Base-by-base conservation (phyloP, 2,113 vertebrate species). In the Brachypteracias leptosomus region DNA sequence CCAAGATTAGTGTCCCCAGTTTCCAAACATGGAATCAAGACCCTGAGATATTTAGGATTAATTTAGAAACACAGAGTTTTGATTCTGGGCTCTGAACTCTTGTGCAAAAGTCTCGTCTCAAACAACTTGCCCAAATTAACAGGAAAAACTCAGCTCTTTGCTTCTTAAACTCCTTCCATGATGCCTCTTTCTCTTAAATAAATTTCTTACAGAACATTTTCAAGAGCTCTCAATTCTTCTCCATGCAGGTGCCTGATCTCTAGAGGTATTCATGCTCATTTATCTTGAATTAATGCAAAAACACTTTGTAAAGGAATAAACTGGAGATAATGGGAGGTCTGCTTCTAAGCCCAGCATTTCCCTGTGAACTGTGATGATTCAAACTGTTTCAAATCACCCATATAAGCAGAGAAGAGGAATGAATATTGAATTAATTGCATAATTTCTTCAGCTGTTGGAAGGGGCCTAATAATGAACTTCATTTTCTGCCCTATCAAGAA, bases 101-200 rank as follows among this genome's bases (percentile, higher is more conserved):
- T 28, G 10, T 11, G 16, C 14, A 61, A 61, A n/a, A 7, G 17
- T 61, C 29, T 71, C n/a, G 31, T 26, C 11, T 7, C 33, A 28
- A 71, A 20, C 3, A 7, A 2, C 18, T 44, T 33, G 8, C 2
- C 13, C 24, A 12, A 6, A 17, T 42, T 47, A 28, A 76, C 22
- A 33, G 0, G 0, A 46, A 68, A 59, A 88, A 16, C 4, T 2
- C 22, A 38, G 5, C 0, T 0, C 6, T 73, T 61, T 33, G 6
- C 21, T 80, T 31, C 46, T 49, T 51, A 10, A 62, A n/a, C 33
- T 84, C 19, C 42, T 20, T 67, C 40, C 31, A 16, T 19, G 9
- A 67, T n/a, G n/a, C 2, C 4, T 58, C 55, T 82, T 38, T 33
- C 59, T 62, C 31, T 29, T 36, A 54, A 66, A 36, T 16, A 24